Evolutionary conservation across 2,888 invertebrate genomes (phyloP), one percentile per base, ranked within the genome.

Genomic region (Rugalucina vietnamica): DNA sequence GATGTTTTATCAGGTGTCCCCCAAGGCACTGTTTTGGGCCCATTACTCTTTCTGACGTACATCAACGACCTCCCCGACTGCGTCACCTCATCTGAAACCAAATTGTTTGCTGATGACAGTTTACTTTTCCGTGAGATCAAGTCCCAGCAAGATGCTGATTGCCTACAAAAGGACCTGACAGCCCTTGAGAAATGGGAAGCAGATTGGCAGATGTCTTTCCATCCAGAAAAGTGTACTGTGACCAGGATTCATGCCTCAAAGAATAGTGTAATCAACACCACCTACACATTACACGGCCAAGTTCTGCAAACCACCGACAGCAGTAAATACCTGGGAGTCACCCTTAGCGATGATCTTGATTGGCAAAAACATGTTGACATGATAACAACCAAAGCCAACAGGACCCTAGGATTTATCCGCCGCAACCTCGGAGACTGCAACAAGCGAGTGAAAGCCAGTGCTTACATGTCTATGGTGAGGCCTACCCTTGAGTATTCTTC

Each of bases 171-270:
- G 12, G 79, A 79, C 79, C 50, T 79, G 12, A 14, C 75, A 32
- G 54, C 82, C 10, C 54, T 75, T 3, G 71, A 82, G 74, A 69
- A 60, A 3, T 82, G 82, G 76, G 79, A 82, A 39, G 24, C 34
- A 49, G 50, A 65, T 18, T 82, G 75, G 79, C 79, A 82, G 43
- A 82, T 82, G 82, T n/a, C 29, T 3, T 82, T 82, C 32, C 69
- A 82, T 34, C 79, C 82, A 5, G 65, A 43, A 1, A 82, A 83
- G 37, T 79, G 83, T 18, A 76, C 76, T 10, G 65, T 83, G 14
- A 43, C 74, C 43, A 57, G 71, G 21, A 79, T 79, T 39, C 27
- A 24, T 34, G 21, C 71, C 24, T 49, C 57, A 29, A 76, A 50
- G 36, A 18, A 43, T 0, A 21, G 54, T 8, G 10, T n/a, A 4